Base-by-base conservation (phyloP, 2,888 invertebrate genomes). In the Lasioglossum calceatum region DNA sequence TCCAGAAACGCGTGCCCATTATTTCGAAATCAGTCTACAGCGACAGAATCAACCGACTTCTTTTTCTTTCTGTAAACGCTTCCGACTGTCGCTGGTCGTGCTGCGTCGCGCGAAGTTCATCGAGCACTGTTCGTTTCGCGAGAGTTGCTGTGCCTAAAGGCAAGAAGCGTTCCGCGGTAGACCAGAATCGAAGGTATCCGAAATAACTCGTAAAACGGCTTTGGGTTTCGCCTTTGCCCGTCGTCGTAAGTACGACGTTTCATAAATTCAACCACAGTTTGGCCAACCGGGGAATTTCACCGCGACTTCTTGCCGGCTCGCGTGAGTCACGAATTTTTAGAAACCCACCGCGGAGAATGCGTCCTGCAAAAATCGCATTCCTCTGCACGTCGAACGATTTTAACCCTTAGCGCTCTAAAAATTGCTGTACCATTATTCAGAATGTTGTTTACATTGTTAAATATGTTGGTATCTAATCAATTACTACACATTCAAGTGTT, bases 221-320 rank as follows among this genome's bases (percentile, higher is more conserved):
- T 82, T 44, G 71, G 54, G 54, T 81, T 71, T 82, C 75, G 79
- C 50, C 76, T 61, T 47, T 8, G 74, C 50, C 16, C 50, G 44
- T 16, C 36, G 27, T 42, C 58, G 79, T 61, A 50, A 77, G 71
- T 47, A 79, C 50, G 14, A n/a, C 67, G 77, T 88, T 90, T 88
- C 87, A 87, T 67, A 89, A 90, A 87, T 88, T 87, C 79, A 42
- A 85, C 85, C 84, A 82, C 83, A 80, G 81, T 88, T 89, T 83
- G 86, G 87, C 61, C 85, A 86, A 84, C 88, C 75, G 80, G 79
- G 61, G 86, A 79, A 88, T 89, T 91, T 89, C 89, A 85, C 86
- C 72, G 79, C 50, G 42, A 80, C 73, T 89, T 90, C 84, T 90
- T 87, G 85, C 73, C 42, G 27, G 54, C 50, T 77, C 36, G n/a